Percentiles rank a stretch among this genome's conserved stretches.
phyloP scores from a whole-genome alignment of 2,113 vertebrate species.

The Acrocephalus kingi region DNA sequence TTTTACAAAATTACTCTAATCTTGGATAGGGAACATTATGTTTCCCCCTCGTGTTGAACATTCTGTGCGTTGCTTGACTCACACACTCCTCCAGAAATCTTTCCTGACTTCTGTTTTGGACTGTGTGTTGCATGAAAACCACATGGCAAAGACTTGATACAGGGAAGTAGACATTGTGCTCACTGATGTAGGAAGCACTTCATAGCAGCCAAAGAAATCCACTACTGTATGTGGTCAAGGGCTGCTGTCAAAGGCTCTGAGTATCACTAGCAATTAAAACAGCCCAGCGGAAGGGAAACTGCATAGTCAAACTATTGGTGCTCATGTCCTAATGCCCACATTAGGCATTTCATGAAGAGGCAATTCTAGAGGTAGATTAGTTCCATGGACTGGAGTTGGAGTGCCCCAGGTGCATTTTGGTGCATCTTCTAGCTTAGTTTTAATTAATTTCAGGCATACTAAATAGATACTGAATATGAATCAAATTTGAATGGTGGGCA shows the following conservation, averaged over 20 bases:
- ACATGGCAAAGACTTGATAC: neutral
- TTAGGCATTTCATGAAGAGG: neutral
- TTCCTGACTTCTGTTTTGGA: neutral
- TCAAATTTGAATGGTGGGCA: accelerated
- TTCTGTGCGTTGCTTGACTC: neutral
- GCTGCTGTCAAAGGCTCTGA: neutral
- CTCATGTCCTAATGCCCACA: neutral
- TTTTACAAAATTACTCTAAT: neutral
- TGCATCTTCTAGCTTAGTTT: neutral
- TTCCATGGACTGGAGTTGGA: neutral
- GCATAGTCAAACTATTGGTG: neutral
- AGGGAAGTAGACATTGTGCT: neutral
- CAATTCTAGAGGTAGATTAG: neutral
- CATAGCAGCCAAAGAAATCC: neutral
- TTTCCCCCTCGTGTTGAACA: neutral
- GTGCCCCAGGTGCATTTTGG: neutral
- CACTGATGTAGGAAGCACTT: neutral
- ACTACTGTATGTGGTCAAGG: neutral
- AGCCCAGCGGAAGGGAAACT: neutral
- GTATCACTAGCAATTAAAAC: neutral
- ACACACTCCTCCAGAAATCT: neutral
- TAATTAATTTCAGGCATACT: neutral
- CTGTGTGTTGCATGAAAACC: neutral
- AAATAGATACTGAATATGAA: neutral
- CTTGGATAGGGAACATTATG: neutral